These are phyloP conservation scores for Tupaia chinensis DNA, from an alignment of 2,113 vertebrate species.

Conservation along the genomic window DNA sequence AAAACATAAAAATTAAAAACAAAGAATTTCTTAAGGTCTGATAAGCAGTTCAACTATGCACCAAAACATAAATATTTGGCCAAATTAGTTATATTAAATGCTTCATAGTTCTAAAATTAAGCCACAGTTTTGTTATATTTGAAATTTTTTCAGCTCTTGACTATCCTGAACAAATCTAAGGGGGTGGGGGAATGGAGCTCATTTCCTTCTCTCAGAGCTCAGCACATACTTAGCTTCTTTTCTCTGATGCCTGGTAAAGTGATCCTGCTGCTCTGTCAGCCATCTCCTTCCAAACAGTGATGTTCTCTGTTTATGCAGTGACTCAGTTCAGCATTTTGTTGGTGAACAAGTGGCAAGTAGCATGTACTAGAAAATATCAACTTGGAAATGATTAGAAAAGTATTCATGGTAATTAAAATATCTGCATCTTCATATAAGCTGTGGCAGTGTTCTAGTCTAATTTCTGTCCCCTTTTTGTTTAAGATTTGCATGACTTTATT, in stretches of 20 bases:
- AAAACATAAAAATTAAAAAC: constrained; percentile 83
- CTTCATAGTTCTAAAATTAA: constrained; percentile 80
- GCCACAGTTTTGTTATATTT: constrained; percentile 74
- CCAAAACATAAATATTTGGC: constrained; percentile 86
- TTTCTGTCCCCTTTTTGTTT: constrained; percentile 24
- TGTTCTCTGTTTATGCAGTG: neutral
- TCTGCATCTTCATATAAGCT: neutral
- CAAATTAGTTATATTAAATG: constrained; percentile 76
- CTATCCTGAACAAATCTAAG: constrained; percentile 70
- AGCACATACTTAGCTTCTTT: constrained; percentile 41
- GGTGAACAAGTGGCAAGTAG: neutral
- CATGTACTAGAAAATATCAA: neutral
- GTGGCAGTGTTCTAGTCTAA: neutral
- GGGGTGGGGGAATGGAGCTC: constrained; percentile 38
- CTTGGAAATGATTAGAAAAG: neutral
- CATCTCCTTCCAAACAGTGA: constrained; percentile 23
- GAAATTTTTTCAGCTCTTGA: constrained; percentile 79
- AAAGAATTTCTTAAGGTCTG: constrained; percentile 84
- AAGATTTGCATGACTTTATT: neutral
- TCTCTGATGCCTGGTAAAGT: constrained; percentile 50
- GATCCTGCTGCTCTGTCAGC: neutral
- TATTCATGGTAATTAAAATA: neutral
- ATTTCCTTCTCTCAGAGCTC: constrained; percentile 59
- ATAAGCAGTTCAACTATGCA: constrained; percentile 85
- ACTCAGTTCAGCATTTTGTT: constrained; percentile 21